These are phyloP conservation scores for Oithona nana DNA, from an alignment of 2,888 invertebrate genomes.

Conservation along the genomic window DNA sequence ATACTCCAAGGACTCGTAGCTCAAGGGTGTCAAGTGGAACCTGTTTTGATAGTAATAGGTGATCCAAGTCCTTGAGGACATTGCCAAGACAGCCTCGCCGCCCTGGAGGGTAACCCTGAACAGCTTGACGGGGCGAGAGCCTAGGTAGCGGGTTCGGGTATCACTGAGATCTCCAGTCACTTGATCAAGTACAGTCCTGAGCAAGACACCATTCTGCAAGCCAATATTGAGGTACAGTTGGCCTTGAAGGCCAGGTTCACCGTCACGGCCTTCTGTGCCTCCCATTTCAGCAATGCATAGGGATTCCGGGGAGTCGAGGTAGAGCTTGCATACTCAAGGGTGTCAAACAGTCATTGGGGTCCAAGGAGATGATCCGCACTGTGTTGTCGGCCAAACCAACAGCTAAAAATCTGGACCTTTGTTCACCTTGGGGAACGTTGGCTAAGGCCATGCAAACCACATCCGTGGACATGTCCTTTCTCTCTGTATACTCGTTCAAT, in stretches of 20 bases:
- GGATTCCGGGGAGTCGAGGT: constrained; percentile 86
- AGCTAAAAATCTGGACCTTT: constrained; percentile 81
- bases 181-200: constrained; percentile 82
- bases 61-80: constrained; percentile 93
- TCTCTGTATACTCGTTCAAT: constrained; percentile 91
- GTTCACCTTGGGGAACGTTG: constrained; percentile 83
- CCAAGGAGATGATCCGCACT: constrained; percentile 88
- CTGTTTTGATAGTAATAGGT: constrained; percentile 93
- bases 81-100: constrained; percentile 86
- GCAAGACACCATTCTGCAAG: constrained; percentile 65
- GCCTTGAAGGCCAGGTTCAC: constrained; percentile 36
- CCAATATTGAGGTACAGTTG: constrained; percentile 86
- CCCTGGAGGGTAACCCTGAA: constrained; percentile 91
- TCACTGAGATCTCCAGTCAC: constrained; percentile 92
- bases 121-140: constrained; percentile 82
- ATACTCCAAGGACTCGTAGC: constrained; percentile 89
- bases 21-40: constrained; percentile 82
- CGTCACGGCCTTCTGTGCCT: constrained; percentile 37
- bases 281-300: constrained; percentile 90
- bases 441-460: constrained; percentile 97
- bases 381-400: constrained; percentile 91
- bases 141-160: constrained; percentile 87
- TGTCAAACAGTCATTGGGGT: constrained; percentile 83
- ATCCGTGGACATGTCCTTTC: constrained; percentile 88
- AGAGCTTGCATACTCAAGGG: constrained; percentile 90